Evolutionary conservation across 64 coral and sea anemone species (phyloP).

Genomic region (Orbicella faveolata): DNA sequence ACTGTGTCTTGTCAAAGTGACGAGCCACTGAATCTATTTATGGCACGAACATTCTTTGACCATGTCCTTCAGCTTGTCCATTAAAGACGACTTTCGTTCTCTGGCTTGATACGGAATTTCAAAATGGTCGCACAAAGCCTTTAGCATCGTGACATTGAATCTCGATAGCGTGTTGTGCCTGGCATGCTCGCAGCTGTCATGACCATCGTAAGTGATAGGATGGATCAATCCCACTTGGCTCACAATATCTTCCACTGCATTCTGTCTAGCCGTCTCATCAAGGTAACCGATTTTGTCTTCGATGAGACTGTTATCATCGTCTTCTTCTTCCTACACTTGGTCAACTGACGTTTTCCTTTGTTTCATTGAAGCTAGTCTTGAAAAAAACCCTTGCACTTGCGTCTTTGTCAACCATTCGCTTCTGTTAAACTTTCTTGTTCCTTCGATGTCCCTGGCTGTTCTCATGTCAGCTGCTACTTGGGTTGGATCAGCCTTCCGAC

Average conservation of each 20-base stretch:
- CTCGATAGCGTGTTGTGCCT: not conserved
- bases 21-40: not conserved
- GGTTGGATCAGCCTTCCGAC: slow-evolving; percentile 1
- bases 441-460: not conserved
- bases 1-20: too few relatives aligned
- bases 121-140: slow-evolving; percentile 26
- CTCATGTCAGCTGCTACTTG: slow-evolving; percentile 9
- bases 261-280: slow-evolving; percentile 8
- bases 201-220: slow-evolving; percentile 53
- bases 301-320: slow-evolving; percentile 5
- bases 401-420: slow-evolving; percentile 20
- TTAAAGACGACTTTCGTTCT: not conserved
- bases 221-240: slow-evolving; percentile 47
- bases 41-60: slow-evolving; percentile 11
- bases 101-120: slow-evolving; percentile 32
- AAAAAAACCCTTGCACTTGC: slow-evolving; percentile 10
- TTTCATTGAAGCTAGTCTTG: not conserved
- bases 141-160: slow-evolving; percentile 49
- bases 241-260: slow-evolving; percentile 15
- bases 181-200: slow-evolving; percentile 44
- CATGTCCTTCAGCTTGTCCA: slow-evolving; percentile 7
- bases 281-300: slow-evolving; percentile 52
- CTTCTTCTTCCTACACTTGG: not conserved
- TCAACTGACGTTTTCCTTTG: not conserved
- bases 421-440: not conserved